Evolutionary conservation across 2,888 invertebrate genomes (phyloP).

Genomic region (Auanema sp.): DNA sequence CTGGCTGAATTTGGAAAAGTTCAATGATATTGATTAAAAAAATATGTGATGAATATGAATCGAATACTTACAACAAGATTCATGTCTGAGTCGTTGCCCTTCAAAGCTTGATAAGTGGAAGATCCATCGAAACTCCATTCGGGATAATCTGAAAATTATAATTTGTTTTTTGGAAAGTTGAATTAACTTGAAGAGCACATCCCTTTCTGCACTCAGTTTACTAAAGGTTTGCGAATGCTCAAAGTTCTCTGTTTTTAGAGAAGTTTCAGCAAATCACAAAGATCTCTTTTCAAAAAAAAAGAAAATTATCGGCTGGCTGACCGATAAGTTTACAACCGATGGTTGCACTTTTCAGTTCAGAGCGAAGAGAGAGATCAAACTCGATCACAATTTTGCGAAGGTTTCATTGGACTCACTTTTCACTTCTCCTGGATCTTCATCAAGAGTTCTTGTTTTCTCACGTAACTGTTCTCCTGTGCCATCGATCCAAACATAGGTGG

Average conservation of each 20-base stretch:
- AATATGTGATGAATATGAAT: background rate
- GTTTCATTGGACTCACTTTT: slow-evolving; percentile 24
- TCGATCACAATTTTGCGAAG: no score
- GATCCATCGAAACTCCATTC: slow-evolving; percentile 92
- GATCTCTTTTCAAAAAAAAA: no score
- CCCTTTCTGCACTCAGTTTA: no score
- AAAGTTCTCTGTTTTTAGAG: no score
- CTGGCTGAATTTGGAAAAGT: slow-evolving; percentile 27
- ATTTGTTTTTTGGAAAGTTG: no score
- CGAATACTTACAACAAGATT: slow-evolving; percentile 48
- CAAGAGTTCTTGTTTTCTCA: slow-evolving; percentile 83
- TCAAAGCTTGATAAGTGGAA: slow-evolving; percentile 77
- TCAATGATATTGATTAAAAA: background rate
- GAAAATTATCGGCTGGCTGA: no score
- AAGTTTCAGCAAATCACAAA: no score
- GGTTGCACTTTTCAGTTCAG: no score
- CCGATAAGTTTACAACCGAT: no score
- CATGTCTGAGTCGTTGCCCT: slow-evolving; percentile 64
- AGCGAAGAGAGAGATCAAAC: no score
- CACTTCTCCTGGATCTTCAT: slow-evolving; percentile 77
- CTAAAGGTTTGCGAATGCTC: no score
- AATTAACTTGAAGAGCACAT: no score
- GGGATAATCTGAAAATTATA: slow-evolving; percentile 70
- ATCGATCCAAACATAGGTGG: slow-evolving; percentile 90
- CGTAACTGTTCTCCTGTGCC: slow-evolving; percentile 85